Evolutionary conservation across 2,113 vertebrate genomes (phyloP), one percentile per base, ranked within the genome.

Genomic region (Raja brachyura): DNA sequence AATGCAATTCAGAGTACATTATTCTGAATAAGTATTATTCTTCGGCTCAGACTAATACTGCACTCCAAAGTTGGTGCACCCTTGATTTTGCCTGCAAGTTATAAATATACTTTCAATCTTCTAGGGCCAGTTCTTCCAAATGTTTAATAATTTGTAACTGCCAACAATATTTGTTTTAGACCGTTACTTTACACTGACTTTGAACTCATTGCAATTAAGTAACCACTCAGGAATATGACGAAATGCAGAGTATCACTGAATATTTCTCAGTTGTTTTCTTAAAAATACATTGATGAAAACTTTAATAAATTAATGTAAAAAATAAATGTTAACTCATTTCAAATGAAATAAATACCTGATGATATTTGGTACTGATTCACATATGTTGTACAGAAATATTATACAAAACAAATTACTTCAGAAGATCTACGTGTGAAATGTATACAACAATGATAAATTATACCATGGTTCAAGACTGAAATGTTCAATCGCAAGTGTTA

Each of bases 291-390:
- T 97, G 97, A 96, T 97, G 96, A 95, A 97, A 97, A 96, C 96
- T 98, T 99, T 99, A 99, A 99, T 99, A 99, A 99, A 98, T 99
- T 98, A 99, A 98, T 96, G 95, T 95, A 96, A 97, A 97, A 96
- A 97, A 97, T 96, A 98, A 98, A 98, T 96, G 94, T 96, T 96
- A 98, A 96, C 97, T 97, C 94, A 94, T 95, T 97, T 95, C 96
- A 95, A 94, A 93, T 95, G 95, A 95, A 94, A 97, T 96, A 96
- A 96, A 96, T 93, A 96, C 95, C 95, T 95, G 95, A 94, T 96
- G 96, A 96, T 95, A 81, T 59, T 31, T 88, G 95, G 94, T 95
- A 95, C 95, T 94, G 95, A 96, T 94, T 48, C 97, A 97, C 95
- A 95, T 95, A 96, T 97, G 96, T 95, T 92, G 90, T 74, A 74